Base-by-base conservation (phyloP, 1,140 invertebrate species). In the Stenopsyche tienmushanensis region DNA sequence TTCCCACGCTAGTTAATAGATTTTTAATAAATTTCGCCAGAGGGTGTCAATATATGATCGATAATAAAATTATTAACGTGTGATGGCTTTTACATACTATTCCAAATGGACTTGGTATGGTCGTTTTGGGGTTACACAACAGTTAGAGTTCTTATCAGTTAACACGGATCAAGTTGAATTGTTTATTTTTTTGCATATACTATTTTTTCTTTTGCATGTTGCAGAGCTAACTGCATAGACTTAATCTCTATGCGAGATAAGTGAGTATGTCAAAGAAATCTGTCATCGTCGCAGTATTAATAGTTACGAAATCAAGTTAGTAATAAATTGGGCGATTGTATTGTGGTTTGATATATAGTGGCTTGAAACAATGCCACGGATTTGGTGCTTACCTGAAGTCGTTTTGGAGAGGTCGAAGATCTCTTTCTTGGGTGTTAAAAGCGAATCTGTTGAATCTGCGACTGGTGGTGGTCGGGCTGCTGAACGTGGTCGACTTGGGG, bases 371-470 rank as follows among this genome's bases (percentile, higher is more conserved):
- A 7, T 24, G 20, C 7, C 34, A 8, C 44, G 44, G 15, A 45
- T 9, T 45, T 45, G 20, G 26, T 26, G 20, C 81, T 81, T 71
- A 85, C 84, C 83, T 70, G 83, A 77, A 62, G 83, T 78, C 21
- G 80, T 79, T 73, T 85, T 86, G 72, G 81, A 84, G 57, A 85
- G 78, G 75, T 85, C 84, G 71, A 84, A 85, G 45, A 82, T 83
- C 74, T 86, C 84, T 72, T 85, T 84, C 73, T 85, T 86, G 1
- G 84, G 84, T 34, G 83, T 58, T 45, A 85, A 10, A 79, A 74
- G 57, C 77, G 77, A 21, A 76, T 68, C 17, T 17, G 58, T 26
- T 72, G 75, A 39, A 5, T 72, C 72, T 41, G 62, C 60, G 5
- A 29, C 49, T 21, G 15, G 59, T 76, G 76, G 69, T 75, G 81